These are phyloP conservation scores for Tyrannus savana DNA, from an alignment of 2,113 vertebrate species.

Conservation along the genomic window DNA sequence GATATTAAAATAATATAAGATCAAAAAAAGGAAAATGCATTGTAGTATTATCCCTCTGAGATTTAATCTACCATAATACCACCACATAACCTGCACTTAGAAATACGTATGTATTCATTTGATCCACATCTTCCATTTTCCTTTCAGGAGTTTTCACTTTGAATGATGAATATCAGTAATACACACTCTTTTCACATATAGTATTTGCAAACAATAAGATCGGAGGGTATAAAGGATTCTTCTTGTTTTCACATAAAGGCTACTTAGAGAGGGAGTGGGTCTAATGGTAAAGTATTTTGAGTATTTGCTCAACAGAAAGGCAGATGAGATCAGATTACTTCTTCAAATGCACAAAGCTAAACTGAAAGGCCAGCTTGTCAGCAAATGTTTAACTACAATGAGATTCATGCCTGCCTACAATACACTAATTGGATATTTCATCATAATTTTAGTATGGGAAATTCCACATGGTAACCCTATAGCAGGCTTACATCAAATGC, in stretches of 20 bases:
- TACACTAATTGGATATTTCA: conserved; percentile 62
- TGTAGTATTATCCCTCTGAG: background rate
- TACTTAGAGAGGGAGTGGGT: conserved; percentile 74
- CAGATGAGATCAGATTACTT: conserved; percentile 80
- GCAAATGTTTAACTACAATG: conserved; percentile 79
- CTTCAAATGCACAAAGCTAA: conserved; percentile 69
- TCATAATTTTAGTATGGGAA: conserved; percentile 39
- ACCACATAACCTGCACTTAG: background rate
- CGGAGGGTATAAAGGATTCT: background rate
- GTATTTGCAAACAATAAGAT: background rate
- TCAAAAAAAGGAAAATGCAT: background rate
- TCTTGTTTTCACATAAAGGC: background rate
- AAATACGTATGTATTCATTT: background rate
- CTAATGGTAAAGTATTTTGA: conserved; percentile 79
- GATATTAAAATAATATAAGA: conserved; percentile 40
- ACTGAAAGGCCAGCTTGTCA: conserved; percentile 81
- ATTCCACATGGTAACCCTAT: conserved; percentile 19
- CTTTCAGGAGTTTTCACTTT: background rate
- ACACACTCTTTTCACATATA: background rate
- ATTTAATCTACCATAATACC: conserved; percentile 12
- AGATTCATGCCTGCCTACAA: conserved; percentile 76
- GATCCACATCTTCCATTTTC: background rate
- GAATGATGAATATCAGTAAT: background rate
- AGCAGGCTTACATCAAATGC: conserved; percentile 16
- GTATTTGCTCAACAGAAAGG: conserved; percentile 74